phyloP scores from a whole-genome alignment of 2,113 vertebrate species.

The Eurystomus gularis region DNA sequence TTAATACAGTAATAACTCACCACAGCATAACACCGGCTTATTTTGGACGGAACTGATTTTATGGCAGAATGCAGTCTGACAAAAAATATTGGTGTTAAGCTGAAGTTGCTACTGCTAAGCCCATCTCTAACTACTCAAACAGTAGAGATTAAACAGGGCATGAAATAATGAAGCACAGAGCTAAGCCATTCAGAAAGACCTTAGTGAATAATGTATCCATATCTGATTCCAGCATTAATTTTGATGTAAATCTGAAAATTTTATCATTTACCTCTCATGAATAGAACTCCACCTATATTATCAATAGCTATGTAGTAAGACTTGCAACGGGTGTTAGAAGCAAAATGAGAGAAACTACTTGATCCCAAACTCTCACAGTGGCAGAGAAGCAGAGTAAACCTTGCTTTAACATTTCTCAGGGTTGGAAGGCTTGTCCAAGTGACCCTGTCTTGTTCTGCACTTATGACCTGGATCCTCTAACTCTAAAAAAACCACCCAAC shows the following conservation, averaged over 20 bases:
- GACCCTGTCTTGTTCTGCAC: background rate
- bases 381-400: background rate
- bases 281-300: background rate
- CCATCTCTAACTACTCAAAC: background rate
- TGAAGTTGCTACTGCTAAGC: background rate
- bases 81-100: background rate
- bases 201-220: background rate
- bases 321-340: background rate
- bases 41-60: background rate
- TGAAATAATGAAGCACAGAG: background rate
- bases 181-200: background rate
- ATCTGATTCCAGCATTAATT: background rate
- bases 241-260: background rate
- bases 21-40: background rate
- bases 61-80: background rate
- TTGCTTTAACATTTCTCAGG: background rate
- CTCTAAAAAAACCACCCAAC: background rate
- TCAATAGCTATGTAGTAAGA: background rate
- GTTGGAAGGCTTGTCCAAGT: background rate
- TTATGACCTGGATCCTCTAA: background rate
- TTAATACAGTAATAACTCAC: background rate
- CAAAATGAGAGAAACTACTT: background rate
- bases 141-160: conserved; percentile 20
- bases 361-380: background rate
- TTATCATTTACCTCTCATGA: background rate